These are phyloP conservation scores for Micropoecilia bifurca DNA, from an alignment of 2,797 vertebrate genomes.

Conservation along the genomic window DNA sequence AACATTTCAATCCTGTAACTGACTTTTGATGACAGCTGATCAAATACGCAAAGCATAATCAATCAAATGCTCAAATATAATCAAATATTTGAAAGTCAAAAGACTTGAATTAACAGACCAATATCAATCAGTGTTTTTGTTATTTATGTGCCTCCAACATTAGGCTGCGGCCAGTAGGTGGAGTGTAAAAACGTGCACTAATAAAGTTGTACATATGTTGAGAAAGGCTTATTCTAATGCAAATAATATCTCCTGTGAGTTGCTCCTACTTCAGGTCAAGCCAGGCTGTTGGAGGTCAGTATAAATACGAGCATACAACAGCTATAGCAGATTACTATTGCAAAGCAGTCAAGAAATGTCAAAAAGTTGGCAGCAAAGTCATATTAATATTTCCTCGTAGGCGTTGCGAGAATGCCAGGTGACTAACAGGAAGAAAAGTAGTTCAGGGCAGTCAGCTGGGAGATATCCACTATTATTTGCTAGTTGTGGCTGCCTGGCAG, in stretches of 20 bases:
- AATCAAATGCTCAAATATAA: not conserved
- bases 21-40: not conserved
- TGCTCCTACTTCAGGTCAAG: not conserved
- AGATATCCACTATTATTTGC: constrained; percentile 29
- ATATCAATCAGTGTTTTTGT: not conserved
- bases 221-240: not conserved
- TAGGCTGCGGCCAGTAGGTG: not conserved
- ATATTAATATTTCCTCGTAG: constrained; percentile 15
- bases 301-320: constrained; percentile 14
- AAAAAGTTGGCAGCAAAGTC: constrained; percentile 24
- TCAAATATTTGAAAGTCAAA: not conserved
- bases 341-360: constrained; percentile 22
- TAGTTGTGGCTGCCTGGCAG: constrained; percentile 36
- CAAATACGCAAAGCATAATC: not conserved
- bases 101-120: not conserved
- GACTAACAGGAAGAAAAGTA: constrained; percentile 39
- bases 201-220: not conserved
- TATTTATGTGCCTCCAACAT: not conserved
- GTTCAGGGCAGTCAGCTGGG: constrained; percentile 34
- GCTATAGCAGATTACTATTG: constrained; percentile 10
- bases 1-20: not conserved
- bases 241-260: not conserved
- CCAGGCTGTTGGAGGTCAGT: not conserved
- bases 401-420: constrained; percentile 24
- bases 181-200: not conserved